Evolutionary conservation across 2,113 vertebrate genomes (phyloP).

Genomic region (Salvator merianae): DNA sequence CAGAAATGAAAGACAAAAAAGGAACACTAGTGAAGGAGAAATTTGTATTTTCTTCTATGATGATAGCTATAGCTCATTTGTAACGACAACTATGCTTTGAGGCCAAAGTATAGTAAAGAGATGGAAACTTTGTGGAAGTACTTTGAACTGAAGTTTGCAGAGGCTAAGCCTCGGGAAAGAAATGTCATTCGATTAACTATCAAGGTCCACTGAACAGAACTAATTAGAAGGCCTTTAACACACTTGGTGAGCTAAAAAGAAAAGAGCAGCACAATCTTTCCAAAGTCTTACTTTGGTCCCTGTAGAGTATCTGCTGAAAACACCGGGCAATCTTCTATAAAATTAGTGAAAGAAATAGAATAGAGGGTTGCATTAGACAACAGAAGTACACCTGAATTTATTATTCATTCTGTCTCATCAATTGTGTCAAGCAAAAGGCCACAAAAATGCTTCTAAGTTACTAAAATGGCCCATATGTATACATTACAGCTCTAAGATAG

Average conservation of each 20-base stretch:
- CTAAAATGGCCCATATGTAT: no score
- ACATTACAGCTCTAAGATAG: neutral
- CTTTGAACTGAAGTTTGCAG: neutral
- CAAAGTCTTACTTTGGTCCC: neutral
- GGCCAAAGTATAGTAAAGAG: constrained; percentile 17
- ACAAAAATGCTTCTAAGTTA: neutral
- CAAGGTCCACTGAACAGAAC: neutral
- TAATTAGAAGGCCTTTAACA: constrained; percentile 23
- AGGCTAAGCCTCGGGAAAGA: accelerated
- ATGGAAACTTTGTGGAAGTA: neutral
- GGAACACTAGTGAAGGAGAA: neutral
- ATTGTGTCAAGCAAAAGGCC: constrained; percentile 1
- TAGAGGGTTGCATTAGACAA: neutral
- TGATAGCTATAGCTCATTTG: neutral
- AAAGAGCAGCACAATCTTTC: accelerated
- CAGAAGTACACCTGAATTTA: neutral
- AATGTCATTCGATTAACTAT: constrained; percentile 22
- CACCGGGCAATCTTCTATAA: neutral
- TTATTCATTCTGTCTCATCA: neutral
- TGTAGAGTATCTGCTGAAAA: constrained; percentile 27
- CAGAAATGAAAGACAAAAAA: neutral
- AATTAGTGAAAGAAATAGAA: neutral
- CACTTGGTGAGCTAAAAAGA: neutral
- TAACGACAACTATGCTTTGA: neutral
- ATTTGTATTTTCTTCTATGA: neutral